Evolutionary conservation across 2,797 vertebrate species (phyloP), one percentile per base, ranked within the genome.

Genomic region (Oreochromis mossambicus): DNA sequence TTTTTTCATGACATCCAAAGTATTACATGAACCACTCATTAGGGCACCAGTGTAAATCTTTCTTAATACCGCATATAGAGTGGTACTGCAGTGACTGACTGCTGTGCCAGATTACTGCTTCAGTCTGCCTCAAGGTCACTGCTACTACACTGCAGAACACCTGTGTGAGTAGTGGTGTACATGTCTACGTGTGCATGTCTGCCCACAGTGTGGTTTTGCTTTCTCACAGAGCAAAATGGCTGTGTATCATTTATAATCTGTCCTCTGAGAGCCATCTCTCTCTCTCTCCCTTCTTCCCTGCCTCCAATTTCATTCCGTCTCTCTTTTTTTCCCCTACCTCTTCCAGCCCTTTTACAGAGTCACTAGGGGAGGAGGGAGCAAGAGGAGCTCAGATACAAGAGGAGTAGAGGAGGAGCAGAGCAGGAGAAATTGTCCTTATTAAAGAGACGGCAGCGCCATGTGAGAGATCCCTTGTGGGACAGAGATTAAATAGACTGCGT

Each of bases 401-500:
- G 78, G 54, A 88, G 75, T 24, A 82, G 81, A 86, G 80, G 55
- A 90, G 86, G 81, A 90, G 87, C 84, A 88, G 87, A 91, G 89
- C 91, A 88, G 91, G 92, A 95, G 88, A 94, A 94, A 94, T 83
- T 94, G 96, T 96, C 95, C 96, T 96, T 96, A 95, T 96, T 97
- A 96, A 94, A 94, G 94, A 95, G 91, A 95, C 81, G 89, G 91
- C 83, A 87, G 90, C 93, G 93, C 91, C 91, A 92, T 95, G 93
- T 89, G 92, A 94, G 94, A 94, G 93, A 96, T 95, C 95, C 95
- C 96, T 95, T 90, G 90, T 91, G 96, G 94, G 93, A 94, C 84
- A 63, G 86, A 95, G 95, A 96, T 96, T 96, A 96, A 96, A 96
- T 96, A 95, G 95, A 95, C 93, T 95, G 93, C 91, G 89, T 96